A percentile compares a stretch with the other conserved stretches of the same genome.
Evolutionary conservation across 2,113 vertebrate species (phyloP).

Genomic region (Gymnogyps californianus): DNA sequence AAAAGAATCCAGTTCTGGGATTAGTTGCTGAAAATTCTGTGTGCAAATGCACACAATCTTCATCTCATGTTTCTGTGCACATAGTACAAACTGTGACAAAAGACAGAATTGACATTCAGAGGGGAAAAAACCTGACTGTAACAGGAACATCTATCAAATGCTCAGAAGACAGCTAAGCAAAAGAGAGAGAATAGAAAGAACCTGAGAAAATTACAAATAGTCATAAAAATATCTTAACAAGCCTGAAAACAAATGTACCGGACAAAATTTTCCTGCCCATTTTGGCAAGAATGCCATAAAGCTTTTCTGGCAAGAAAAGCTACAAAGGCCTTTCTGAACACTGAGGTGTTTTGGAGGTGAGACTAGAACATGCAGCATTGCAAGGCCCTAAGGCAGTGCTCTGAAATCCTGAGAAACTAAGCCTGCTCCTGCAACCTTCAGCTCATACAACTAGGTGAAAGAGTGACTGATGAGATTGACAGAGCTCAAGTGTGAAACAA

Average conservation of each 20-base stretch:
- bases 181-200: not conserved
- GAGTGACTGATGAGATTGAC: not conserved
- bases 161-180: not conserved
- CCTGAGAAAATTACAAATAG: not conserved
- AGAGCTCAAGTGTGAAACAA: not conserved
- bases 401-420: not conserved
- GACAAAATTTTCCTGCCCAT: not conserved
- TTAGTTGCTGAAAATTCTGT: not conserved
- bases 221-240: not conserved
- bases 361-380: not conserved
- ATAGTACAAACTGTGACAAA: not conserved
- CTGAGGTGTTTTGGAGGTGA: not conserved
- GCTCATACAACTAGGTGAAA: not conserved
- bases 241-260: not conserved
- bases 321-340: not conserved
- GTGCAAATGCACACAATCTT: not conserved
- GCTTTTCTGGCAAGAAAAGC: not conserved
- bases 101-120: not conserved
- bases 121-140: accelerated
- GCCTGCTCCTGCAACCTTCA: not conserved
- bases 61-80: not conserved
- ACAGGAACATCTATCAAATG: not conserved
- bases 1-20: not conserved
- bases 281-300: not conserved
- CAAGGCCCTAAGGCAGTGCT: not conserved